Percentiles rank a stretch among this genome's conserved stretches.
Evolutionary conservation across 2,113 vertebrate genomes (phyloP).

Genomic region (Neofelis nebulosa): DNA sequence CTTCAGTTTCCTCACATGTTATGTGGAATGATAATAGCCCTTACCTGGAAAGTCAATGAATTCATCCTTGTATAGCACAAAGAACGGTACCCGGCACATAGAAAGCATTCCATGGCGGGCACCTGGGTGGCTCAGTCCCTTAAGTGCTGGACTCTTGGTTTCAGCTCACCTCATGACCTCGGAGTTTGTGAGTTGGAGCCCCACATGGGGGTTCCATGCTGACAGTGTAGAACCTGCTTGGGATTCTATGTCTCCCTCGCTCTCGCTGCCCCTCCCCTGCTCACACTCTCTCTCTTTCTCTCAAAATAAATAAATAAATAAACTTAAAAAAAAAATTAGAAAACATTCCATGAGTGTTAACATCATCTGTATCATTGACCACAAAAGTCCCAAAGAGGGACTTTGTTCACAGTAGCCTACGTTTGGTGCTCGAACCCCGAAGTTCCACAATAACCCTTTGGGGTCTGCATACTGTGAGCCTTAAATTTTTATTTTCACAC

Average conservation of each 20-base stretch:
- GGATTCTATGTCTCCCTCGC: too few species aligned
- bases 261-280: too few species aligned
- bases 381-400: neutral
- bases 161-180: too few species aligned
- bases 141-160: too few species aligned
- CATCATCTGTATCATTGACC: neutral
- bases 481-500: slow-evolving; percentile 2
- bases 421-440: neutral
- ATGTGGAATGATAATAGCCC: neutral
- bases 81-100: neutral
- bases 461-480: neutral
- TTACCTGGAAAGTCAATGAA: neutral
- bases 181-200: too few species aligned
- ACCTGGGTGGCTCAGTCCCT: too few species aligned
- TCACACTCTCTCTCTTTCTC: too few species aligned
- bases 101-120: neutral
- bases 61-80: neutral
- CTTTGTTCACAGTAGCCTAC: neutral
- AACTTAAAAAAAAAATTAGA: neutral
- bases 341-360: neutral
- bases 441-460: neutral
- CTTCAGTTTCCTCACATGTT: neutral
- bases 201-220: too few species aligned
- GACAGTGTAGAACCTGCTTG: too few species aligned
- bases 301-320: too few species aligned